Base-by-base conservation (phyloP, 1,140 invertebrate genomes). In the Cephus cinctus region DNA sequence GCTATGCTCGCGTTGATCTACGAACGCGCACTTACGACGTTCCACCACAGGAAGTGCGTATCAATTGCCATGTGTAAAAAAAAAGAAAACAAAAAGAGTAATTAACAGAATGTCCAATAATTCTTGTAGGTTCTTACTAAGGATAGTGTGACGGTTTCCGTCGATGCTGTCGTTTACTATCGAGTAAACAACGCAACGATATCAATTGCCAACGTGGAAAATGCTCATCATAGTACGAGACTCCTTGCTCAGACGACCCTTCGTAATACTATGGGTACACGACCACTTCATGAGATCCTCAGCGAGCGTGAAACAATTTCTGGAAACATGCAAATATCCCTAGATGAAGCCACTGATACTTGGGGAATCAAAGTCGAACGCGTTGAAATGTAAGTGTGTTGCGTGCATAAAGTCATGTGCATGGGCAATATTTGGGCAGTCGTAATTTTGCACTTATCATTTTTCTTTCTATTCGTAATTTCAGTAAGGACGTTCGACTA, bases 321-420 rank as follows among this genome's bases (percentile, higher is more conserved):
- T 21, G 87, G 88, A 46, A 88, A 88, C 43, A 93, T 89, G 88
- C 87, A 90, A 82, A 75, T 67, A 36, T 80, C 87, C 4, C 75
- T 97, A 34, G 94, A 96, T 70, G 93, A 95, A 69, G 92, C 92
- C 11, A 97, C 95, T 8, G 94, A 96, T 65, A 87, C 90, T 16
- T 97, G 95, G 94, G 95, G 95, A 14, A 94, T 97, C 56, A 96
- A 96, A 78, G 94, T 98, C 12, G 94, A 97, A 75, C 79, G 94
- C 53, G 94, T 98, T 32, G 94, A 96, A 82, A 93, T 97, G 91
- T 95, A 78, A 87, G 87, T 82, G 65, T n/a, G n/a, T n/a, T n/a
- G n/a, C n/a, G n/a, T n/a, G n/a, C n/a, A n/a, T n/a, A n/a, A n/a
- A n/a, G n/a, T n/a, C n/a, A n/a, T n/a, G n/a, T n/a, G n/a, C n/a